Evolutionary conservation across 1,140 invertebrate genomes (phyloP).

Genomic region (Drosophila navojoa): DNA sequence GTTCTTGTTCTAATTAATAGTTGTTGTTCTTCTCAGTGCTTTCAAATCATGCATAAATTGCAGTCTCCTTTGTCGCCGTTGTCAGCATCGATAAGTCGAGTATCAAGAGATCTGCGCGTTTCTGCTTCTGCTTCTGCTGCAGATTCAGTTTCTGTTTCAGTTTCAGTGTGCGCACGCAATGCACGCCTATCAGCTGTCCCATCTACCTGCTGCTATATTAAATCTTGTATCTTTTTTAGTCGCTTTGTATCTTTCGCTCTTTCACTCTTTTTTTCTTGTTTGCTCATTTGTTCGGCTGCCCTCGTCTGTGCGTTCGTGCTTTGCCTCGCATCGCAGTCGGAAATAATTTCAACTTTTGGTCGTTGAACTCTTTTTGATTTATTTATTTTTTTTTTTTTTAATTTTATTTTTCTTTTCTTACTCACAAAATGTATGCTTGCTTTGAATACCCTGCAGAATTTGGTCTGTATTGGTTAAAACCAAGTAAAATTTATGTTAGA

Average conservation of each 20-base stretch:
- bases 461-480: too few species aligned
- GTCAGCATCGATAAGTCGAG: slow-evolving; percentile 44
- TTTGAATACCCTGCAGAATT: too few species aligned
- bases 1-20: slow-evolving; percentile 47
- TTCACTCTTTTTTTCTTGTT: background rate
- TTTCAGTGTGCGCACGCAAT: slow-evolving; percentile 33
- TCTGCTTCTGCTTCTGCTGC: background rate
- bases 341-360: slow-evolving; percentile 77
- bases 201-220: slow-evolving; percentile 42
- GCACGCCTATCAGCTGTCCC: slow-evolving; percentile 56
- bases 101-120: slow-evolving; percentile 3
- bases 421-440: background rate
- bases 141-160: slow-evolving; percentile 7
- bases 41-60: slow-evolving; percentile 69
- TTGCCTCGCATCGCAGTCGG: slow-evolving; percentile 45
- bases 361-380: slow-evolving; percentile 80
- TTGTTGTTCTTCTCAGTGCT: slow-evolving; percentile 33
- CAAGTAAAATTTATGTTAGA: too few species aligned
- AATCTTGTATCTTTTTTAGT: slow-evolving; percentile 60
- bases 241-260: slow-evolving; percentile 39
- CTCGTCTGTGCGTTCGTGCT: slow-evolving; percentile 24
- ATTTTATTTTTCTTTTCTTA: slow-evolving; percentile 29
- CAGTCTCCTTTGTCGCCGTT: slow-evolving; percentile 25
- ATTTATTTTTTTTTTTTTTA: slow-evolving; percentile 50
- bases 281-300: slow-evolving; percentile 9